Conservation (phyloP, 92 coral and sea anemone species). For the Palythoa caribaeorum region DNA sequence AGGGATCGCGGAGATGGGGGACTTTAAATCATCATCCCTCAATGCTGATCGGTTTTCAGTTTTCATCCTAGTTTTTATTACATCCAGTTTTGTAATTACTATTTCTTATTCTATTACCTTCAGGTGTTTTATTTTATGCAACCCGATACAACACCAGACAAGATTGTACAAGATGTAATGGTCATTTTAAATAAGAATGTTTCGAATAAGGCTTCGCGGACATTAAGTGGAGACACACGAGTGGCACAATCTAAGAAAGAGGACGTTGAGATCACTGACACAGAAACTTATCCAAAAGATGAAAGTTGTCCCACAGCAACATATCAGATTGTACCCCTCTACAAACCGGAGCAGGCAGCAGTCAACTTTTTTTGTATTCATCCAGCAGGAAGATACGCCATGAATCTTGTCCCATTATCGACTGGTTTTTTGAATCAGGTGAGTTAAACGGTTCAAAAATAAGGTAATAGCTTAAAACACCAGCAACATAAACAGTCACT, state of each 20-base stretch:
- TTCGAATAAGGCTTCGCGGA: neutral
- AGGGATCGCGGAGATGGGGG: no score
- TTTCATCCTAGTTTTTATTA: no score
- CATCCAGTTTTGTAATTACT: no score
- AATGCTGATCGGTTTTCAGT: no score
- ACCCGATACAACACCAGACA: constrained; percentile 70
- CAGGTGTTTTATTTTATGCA: constrained; percentile 79
- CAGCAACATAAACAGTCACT: no score
- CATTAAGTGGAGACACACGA: constrained; percentile 1
- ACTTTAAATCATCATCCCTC: no score
- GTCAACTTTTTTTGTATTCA: constrained; percentile 68
- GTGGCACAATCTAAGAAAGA: neutral
- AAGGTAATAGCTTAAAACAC: neutral
- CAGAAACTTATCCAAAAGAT: constrained; percentile 49
- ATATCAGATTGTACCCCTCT: constrained; percentile 68
- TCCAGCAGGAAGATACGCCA: constrained; percentile 63
- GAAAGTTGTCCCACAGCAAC: constrained; percentile 49
- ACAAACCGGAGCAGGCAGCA: constrained; percentile 58
- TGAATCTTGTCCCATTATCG: constrained; percentile 61
- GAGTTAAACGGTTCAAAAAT: constrained; percentile 1
- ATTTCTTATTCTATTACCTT: neutral
- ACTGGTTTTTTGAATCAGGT: constrained; percentile 71
- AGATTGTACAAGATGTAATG: constrained; percentile 59
- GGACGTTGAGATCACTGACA: neutral
- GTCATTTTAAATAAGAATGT: constrained; percentile 20